Evolutionary conservation across 2,113 vertebrate genomes (phyloP), one percentile per base, ranked within the genome.

Genomic region (Anhinga rufa): DNA sequence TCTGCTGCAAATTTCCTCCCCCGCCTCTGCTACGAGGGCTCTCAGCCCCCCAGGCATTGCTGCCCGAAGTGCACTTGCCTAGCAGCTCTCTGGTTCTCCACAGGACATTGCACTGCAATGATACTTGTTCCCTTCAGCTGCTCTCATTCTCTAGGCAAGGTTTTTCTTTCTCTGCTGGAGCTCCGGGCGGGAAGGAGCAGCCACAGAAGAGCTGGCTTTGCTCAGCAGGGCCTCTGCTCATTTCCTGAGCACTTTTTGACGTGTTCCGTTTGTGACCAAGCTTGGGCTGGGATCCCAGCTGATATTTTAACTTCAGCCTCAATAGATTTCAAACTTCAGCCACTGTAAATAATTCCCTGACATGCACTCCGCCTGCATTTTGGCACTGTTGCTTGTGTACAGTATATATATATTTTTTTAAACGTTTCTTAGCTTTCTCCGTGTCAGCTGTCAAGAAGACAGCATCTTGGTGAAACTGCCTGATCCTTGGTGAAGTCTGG

Each of bases 231-330:
- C 91, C 94, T 96, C 96, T 72, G 49, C 95, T 96, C 85, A 87
- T 97, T 97, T 96, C 95, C 95, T 95, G 87, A 92, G 92, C 38
- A 3, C 62, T 94, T 97, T 95, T 92, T 93, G 95, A 97, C 17
- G 3, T 3, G 36, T 95, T 97, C 95, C 16, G 5, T 96, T 97
- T 96, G 88, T 94, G 95, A 96, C 87, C 87, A 88, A 95, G 85
- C 46, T 90, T 82, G 93, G 96, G 95, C 94, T 92, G 88, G 38
- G 57, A 95, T 97, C 96, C 94, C 93, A 96, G 92, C 71, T 96
- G 94, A 94, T 95, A 97, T 95, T 96, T 97, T 96, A 94, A 94
- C 87, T 95, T 94, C 95, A 94, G 85, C 83, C 88, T 95, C 96
- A 92, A 95, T 86, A 96, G 84, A 95, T 91, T 90, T 96, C 94